Evolutionary conservation across 2,888 invertebrate species (phyloP).

Genomic region (Lasioglossum pauxillum): DNA sequence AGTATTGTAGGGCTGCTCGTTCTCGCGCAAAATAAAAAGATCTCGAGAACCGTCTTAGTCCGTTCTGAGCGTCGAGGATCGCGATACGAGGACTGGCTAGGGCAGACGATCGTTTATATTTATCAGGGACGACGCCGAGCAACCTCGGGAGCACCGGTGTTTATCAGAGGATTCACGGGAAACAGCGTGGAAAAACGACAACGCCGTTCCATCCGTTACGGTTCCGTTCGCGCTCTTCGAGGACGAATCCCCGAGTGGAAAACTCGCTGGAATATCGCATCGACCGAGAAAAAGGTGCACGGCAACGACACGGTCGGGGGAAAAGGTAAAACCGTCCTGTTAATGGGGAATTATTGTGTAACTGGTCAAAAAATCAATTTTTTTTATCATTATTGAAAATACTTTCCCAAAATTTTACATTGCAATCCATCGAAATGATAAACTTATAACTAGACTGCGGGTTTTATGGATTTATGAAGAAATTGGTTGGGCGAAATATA

Average conservation of each 20-base stretch:
- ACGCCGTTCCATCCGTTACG: not conserved
- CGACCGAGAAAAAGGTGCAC: constrained; percentile 16
- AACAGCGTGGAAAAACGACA: constrained; percentile 15
- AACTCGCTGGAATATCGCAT: not conserved
- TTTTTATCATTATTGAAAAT: no score
- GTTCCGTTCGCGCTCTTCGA: not conserved
- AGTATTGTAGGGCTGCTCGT: constrained; percentile 15
- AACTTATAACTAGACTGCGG: no score
- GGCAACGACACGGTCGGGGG: no score
- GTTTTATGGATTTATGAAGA: no score
- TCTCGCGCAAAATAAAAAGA: constrained; percentile 6
- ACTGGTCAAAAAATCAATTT: no score
- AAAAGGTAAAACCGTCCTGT: no score
- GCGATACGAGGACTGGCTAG: not conserved
- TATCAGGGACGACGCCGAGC: constrained; percentile 4
- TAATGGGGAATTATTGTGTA: no score
- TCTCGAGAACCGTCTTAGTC: not conserved
- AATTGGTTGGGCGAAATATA: no score
- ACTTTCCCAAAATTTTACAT: no score
- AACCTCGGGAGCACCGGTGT: not conserved
- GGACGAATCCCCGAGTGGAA: not conserved
- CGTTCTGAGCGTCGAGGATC: not conserved
- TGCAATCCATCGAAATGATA: no score
- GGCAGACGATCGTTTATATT: constrained; percentile 13
- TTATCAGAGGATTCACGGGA: constrained; percentile 8